Conservation (phyloP, 2,888 invertebrate species). For the Xestia c-nigrum region DNA sequence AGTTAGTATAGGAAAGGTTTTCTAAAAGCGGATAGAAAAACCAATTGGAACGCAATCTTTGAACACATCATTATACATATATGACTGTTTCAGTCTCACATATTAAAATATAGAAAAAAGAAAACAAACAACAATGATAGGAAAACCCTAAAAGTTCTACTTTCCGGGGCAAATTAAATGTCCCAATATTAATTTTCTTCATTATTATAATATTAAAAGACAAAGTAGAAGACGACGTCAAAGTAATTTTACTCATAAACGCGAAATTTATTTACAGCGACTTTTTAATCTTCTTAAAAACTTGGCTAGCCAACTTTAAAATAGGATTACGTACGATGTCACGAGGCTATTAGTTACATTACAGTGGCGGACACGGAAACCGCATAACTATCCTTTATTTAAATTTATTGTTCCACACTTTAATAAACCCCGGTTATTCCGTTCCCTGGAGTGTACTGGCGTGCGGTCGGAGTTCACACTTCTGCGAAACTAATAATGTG, state of each 20-base stretch:
- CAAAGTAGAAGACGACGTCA: slow-evolving; percentile 9
- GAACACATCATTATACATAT: background rate
- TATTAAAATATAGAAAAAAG: background rate
- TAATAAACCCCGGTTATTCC: slow-evolving; percentile 80
- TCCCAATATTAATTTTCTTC: background rate
- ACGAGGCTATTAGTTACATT: slow-evolving; percentile 77
- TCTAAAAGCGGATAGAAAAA: background rate
- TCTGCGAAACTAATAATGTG: slow-evolving; percentile 79
- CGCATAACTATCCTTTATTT: slow-evolving; percentile 88
- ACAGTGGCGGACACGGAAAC: slow-evolving; percentile 83
- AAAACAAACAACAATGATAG: background rate
- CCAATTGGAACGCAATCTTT: background rate
- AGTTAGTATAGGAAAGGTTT: background rate
- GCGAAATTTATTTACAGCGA: slow-evolving; percentile 46
- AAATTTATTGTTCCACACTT: slow-evolving; percentile 87
- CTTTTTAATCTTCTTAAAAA: slow-evolving; percentile 54
- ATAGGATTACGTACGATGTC: slow-evolving; percentile 61
- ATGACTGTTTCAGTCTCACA: background rate
- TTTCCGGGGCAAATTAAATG: background rate
- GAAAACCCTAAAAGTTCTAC: background rate
- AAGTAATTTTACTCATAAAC: slow-evolving; percentile 19
- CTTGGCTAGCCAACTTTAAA: slow-evolving; percentile 55
- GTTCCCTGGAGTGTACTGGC: slow-evolving; percentile 76
- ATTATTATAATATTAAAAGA: background rate
- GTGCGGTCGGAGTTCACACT: slow-evolving; percentile 65